Evolutionary conservation across 2,113 vertebrate genomes (phyloP).

Genomic region (Tricholaema leucomelas): DNA sequence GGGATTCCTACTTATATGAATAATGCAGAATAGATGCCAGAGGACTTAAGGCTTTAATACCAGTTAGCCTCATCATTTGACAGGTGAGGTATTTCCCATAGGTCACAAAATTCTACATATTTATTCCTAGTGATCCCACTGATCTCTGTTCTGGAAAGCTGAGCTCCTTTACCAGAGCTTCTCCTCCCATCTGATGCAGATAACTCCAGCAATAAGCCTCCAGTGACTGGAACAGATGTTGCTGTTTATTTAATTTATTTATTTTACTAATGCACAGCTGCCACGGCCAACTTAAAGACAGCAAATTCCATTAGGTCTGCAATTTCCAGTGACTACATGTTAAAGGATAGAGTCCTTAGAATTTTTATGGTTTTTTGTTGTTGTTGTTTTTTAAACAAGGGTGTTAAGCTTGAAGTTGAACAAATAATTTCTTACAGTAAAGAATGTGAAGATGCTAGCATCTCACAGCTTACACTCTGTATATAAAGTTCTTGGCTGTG

Average conservation of each 20-base stretch:
- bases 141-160: constrained; percentile 30
- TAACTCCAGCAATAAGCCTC: constrained; percentile 38
- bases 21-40: constrained; percentile 22
- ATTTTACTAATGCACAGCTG: constrained; percentile 52
- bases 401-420: background rate
- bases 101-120: constrained; percentile 6
- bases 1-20: background rate
- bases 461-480: background rate
- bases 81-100: constrained; percentile 5
- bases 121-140: constrained; percentile 42
- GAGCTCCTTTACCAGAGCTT: background rate
- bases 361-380: background rate
- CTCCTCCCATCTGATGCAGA: background rate
- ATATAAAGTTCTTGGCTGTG: background rate
- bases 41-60: constrained; percentile 14
- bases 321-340: background rate
- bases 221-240: constrained; percentile 54
- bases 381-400: background rate
- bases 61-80: background rate
- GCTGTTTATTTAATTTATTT: constrained; percentile 66
- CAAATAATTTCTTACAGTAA: background rate
- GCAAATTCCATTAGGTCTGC: background rate
- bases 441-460: background rate
- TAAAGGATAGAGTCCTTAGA: background rate
- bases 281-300: background rate